Evolutionary conservation across 2,797 vertebrate genomes (phyloP).

Genomic region (Sylvilagus floridanus): DNA sequence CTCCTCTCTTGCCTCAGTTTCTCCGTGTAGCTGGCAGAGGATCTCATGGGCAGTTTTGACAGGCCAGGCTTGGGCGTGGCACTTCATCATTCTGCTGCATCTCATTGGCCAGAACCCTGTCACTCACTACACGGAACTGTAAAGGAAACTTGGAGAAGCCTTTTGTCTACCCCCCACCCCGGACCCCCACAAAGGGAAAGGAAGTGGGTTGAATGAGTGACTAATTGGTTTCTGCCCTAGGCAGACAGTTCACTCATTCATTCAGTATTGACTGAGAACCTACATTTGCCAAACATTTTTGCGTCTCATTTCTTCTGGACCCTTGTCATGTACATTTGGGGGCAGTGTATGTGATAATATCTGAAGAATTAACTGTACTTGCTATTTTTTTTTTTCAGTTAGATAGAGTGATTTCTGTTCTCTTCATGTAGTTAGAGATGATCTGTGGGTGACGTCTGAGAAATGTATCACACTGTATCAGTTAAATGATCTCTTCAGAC

Average conservation of each 20-base stretch:
- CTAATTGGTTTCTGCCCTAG: not conserved
- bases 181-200: not conserved
- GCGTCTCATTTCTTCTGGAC: not conserved
- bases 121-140: not conserved
- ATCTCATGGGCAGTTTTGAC: not conserved
- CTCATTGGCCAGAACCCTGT: not conserved
- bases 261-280: not conserved
- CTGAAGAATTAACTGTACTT: not conserved
- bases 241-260: not conserved
- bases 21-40: not conserved
- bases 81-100: not conserved
- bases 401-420: not conserved
- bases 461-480: not conserved
- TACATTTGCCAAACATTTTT: not conserved
- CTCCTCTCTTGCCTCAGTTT: not conserved
- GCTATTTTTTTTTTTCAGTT: not conserved
- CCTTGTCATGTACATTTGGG: not conserved
- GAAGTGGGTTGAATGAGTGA: not conserved
- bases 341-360: not conserved
- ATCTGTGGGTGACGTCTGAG: not conserved
- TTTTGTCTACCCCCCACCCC: not conserved
- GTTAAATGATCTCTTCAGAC: not conserved
- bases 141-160: not conserved
- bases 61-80: not conserved
- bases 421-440: not conserved